phyloP scores from a whole-genome alignment of 2,797 vertebrate genomes.

The Danio aesculapii region DNA sequence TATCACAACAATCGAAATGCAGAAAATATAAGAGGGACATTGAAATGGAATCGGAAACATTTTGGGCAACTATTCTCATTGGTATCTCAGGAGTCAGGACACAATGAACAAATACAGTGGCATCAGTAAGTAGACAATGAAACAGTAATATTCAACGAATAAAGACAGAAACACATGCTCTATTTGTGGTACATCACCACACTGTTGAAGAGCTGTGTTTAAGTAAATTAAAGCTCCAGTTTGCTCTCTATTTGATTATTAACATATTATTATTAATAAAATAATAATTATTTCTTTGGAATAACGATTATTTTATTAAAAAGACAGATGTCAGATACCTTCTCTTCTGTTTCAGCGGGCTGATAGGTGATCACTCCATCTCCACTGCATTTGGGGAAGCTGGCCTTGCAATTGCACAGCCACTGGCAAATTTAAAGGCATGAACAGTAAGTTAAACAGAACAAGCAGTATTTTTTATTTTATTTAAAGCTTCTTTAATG shows the following conservation, averaged over 20 bases:
- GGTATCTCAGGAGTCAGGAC: neutral
- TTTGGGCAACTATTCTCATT: constrained; percentile 27
- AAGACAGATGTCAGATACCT: constrained; percentile 79
- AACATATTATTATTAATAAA: neutral
- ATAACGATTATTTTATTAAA: neutral
- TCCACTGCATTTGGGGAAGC: constrained; percentile 85
- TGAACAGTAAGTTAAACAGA: neutral
- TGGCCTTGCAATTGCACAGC: constrained; percentile 92
- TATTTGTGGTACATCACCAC: neutral
- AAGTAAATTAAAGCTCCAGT: neutral
- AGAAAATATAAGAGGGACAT: constrained; percentile 73
- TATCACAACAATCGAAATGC: constrained; percentile 77
- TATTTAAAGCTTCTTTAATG: neutral
- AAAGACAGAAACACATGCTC: constrained; percentile 8
- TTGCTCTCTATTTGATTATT: neutral
- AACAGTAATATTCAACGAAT: neutral
- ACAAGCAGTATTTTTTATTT: neutral
- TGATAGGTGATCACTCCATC: constrained; percentile 88
- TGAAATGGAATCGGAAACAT: constrained; percentile 61
- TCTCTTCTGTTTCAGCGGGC: constrained; percentile 89
- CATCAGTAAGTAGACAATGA: neutral
- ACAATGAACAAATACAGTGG: constrained; percentile 5
- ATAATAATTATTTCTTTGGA: neutral
- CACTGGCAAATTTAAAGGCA: constrained; percentile 78
- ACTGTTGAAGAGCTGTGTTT: neutral